Evolutionary conservation across 2,888 invertebrate genomes (phyloP).

Genomic region (Seira musarum): DNA sequence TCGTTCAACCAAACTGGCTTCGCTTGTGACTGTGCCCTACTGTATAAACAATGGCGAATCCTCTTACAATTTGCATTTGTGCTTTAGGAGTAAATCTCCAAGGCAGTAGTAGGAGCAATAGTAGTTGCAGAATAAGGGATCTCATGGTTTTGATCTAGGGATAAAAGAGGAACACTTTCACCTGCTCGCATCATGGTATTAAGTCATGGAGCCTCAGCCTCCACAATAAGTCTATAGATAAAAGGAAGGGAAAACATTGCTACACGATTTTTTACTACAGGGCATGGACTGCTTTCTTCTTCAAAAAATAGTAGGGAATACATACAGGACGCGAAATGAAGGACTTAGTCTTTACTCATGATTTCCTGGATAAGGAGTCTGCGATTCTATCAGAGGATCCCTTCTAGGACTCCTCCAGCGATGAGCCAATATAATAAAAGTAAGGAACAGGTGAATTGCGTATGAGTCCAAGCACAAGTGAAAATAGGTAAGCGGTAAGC

Average conservation of each 20-base stretch:
- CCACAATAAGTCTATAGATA: slow-evolving; percentile 1
- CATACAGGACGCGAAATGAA: background rate
- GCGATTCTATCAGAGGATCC: slow-evolving; percentile 50
- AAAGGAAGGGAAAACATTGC: background rate
- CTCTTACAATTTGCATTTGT: slow-evolving; percentile 10
- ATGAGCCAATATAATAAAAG: slow-evolving; percentile 64
- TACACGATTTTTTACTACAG: no score
- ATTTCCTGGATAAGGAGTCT: slow-evolving; percentile 67
- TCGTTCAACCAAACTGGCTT: background rate
- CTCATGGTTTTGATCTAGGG: slow-evolving; percentile 8
- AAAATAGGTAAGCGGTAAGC: background rate
- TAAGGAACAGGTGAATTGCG: slow-evolving; percentile 65
- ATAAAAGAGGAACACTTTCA: background rate
- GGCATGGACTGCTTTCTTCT: background rate
- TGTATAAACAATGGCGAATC: background rate
- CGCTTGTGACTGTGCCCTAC: background rate
- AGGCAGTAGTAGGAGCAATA: background rate
- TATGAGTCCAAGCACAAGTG: slow-evolving; percentile 10
- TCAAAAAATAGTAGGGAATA: background rate
- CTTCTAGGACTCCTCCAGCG: slow-evolving; percentile 35
- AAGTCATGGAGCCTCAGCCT: background rate
- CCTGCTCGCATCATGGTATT: background rate
- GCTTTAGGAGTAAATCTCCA: background rate
- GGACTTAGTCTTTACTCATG: slow-evolving; percentile 68
- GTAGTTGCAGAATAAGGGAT: background rate